phyloP scores from a whole-genome alignment of 92 coral and sea anemone genomes.

The Epizoanthus illoricatus region DNA sequence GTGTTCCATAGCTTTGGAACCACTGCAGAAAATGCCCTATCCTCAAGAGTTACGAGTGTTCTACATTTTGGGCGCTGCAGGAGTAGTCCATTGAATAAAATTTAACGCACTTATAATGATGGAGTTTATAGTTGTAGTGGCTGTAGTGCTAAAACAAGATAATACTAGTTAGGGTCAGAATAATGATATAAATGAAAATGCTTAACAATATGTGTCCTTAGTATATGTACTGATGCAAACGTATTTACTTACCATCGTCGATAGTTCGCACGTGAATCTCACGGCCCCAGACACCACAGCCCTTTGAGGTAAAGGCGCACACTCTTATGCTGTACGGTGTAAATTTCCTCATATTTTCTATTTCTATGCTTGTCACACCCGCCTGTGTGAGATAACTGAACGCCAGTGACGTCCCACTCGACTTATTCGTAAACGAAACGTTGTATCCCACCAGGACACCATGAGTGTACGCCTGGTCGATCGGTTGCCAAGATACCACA shows the following conservation, averaged over 20 bases:
- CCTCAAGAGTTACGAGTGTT: too few species aligned
- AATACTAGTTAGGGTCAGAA: too few species aligned
- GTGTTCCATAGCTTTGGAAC: too few species aligned
- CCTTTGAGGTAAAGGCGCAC: slow-evolving; percentile 46
- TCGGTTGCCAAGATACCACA: slow-evolving; percentile 46
- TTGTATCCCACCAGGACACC: slow-evolving; percentile 44
- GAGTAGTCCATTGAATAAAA: too few species aligned
- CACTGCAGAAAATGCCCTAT: too few species aligned
- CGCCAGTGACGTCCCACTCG: neutral
- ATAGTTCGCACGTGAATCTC: slow-evolving; percentile 10
- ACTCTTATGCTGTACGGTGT: slow-evolving; percentile 33
- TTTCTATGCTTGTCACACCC: neutral
- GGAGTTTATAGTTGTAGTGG: too few species aligned
- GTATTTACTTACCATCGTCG: slow-evolving; percentile 34
- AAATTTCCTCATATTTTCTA: slow-evolving; percentile 28
- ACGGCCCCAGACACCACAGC: slow-evolving; percentile 26
- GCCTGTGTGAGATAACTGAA: neutral
- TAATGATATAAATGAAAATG: too few species aligned
- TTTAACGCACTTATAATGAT: too few species aligned
- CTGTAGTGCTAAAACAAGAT: too few species aligned
- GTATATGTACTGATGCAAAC: too few species aligned
- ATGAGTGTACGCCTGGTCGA: slow-evolving; percentile 18
- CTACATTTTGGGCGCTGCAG: too few species aligned
- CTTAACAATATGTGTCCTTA: too few species aligned
- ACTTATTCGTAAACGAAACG: slow-evolving; percentile 11